Base-by-base conservation (phyloP, 2,797 vertebrate species). In the Cyclopterus lumpus region DNA sequence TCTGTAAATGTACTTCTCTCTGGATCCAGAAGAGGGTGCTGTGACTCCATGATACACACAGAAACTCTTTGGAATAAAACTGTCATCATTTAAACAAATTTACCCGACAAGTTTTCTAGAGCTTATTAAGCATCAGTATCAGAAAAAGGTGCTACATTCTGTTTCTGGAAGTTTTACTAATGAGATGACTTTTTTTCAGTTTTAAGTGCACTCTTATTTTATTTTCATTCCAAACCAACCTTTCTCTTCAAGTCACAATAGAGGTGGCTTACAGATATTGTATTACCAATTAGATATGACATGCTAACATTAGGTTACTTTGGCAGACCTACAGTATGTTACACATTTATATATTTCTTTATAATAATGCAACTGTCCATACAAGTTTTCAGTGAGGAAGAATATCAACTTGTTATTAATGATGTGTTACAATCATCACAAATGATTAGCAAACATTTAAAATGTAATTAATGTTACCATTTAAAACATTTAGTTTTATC, bases 11-110 rank as follows among this genome's bases (percentile, higher is more conserved):
- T 22, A 64, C 24, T 85, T 83, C 48, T 53, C 24, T 53, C 0
- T 76, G 18, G 0, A 22, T 78, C 87, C 92, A 89, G 49, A 36
- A 64, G 90, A 89, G 83, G 87, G 79, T 6, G 80, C 81, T 92
- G 87, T 90, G 80, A 82, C 87, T 86, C 83, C 83, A 87, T 10
- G 22, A 48, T 53, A 60, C 8, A 76, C n/a, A n/a, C 12, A 30
- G 20, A 15, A 53, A 6, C 8, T 11, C 6, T 46, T 15, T 40
- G 36, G 12, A 32, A 10, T 32, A 46, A 38, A 58, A 38, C 10
- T 38, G 20, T n/a, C 34, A 67, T 63, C 11, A 28, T 72, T 77
- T 46, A 40, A 73, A 48, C 30, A 81, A 81, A 79, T 59, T 57
- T 66, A 57, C 54, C 58, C 20, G 42, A 42, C 63, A 74, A 58